Percentiles rank a stretch among this genome's conserved stretches.
These are phyloP conservation scores for Diorhabda elongata DNA, from an alignment of 1,140 invertebrate species.

Conservation along the genomic window DNA sequence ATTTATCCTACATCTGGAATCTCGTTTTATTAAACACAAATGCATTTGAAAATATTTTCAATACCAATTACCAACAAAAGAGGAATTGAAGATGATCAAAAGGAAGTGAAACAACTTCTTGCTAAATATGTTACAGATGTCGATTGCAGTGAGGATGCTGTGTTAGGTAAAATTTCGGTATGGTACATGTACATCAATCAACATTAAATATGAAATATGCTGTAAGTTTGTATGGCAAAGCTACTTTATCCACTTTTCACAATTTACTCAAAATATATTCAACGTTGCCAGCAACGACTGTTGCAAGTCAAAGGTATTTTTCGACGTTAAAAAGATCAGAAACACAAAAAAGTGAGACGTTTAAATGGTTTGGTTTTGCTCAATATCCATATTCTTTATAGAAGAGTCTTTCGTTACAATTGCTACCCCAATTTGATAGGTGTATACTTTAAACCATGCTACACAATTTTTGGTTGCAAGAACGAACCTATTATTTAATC, in stretches of 20 bases:
- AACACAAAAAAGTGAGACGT: conserved; percentile 18
- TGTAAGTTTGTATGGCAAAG: background rate
- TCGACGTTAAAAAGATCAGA: conserved; percentile 22
- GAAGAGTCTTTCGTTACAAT: too few species aligned
- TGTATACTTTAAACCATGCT: too few species aligned
- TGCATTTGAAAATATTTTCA: background rate
- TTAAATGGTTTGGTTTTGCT: conserved; percentile 24
- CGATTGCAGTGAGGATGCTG: background rate
- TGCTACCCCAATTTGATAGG: too few species aligned
- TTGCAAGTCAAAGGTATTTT: conserved; percentile 16
- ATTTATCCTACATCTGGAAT: background rate
- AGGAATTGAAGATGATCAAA: background rate
- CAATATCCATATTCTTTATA: conserved; percentile 13
- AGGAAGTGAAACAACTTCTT: background rate
- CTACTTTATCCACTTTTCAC: background rate
- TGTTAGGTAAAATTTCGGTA: background rate
- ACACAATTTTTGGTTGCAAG: too few species aligned
- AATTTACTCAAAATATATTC: background rate
- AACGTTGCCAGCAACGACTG: background rate
- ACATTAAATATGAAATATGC: background rate
- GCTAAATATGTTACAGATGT: background rate
- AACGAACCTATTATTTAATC: too few species aligned
- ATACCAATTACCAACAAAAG: background rate
- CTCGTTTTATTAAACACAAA: background rate
- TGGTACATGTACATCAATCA: background rate